phyloP scores from a whole-genome alignment of 2,113 vertebrate species.

The Silurus asotus region DNA sequence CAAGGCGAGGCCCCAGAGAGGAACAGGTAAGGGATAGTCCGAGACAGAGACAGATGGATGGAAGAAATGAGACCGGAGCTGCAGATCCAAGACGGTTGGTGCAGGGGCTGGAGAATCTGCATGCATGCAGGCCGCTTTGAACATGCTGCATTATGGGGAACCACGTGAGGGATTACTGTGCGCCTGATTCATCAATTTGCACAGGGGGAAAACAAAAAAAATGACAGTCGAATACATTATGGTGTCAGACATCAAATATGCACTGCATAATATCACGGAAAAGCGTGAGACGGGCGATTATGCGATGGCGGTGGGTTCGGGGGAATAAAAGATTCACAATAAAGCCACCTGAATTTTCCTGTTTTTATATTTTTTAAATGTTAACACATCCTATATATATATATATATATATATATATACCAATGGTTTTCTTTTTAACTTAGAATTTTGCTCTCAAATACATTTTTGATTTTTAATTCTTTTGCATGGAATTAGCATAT shows the following conservation, averaged over 20 bases:
- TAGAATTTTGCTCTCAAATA: background rate
- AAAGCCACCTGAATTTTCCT: background rate
- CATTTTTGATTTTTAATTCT: no score
- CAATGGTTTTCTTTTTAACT: background rate
- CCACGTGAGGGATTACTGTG: constrained; percentile 57
- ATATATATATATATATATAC: no score
- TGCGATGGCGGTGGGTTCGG: constrained; percentile 35
- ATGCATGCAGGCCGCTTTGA: background rate
- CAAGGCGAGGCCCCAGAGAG: constrained; percentile 56
- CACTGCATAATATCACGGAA: constrained; percentile 58
- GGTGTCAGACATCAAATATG: constrained; percentile 57
- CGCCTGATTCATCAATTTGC: constrained; percentile 65
- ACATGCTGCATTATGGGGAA: constrained; percentile 1
- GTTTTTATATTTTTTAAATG: background rate
- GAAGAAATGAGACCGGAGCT: constrained; percentile 48
- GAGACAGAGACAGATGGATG: constrained; percentile 61
- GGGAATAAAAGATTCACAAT: background rate
- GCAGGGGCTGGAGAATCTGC: constrained; percentile 21
- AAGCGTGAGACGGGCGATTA: constrained; percentile 45
- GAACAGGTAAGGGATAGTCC: constrained; percentile 54
- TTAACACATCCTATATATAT: background rate
- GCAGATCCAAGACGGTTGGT: constrained; percentile 31
- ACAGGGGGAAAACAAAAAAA: constrained; percentile 43
- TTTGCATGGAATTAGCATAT: background rate
- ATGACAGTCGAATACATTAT: constrained; percentile 66